These are phyloP conservation scores for Hypocryptadius cinnamomeus DNA, from an alignment of 2,113 vertebrate genomes.

Conservation along the genomic window DNA sequence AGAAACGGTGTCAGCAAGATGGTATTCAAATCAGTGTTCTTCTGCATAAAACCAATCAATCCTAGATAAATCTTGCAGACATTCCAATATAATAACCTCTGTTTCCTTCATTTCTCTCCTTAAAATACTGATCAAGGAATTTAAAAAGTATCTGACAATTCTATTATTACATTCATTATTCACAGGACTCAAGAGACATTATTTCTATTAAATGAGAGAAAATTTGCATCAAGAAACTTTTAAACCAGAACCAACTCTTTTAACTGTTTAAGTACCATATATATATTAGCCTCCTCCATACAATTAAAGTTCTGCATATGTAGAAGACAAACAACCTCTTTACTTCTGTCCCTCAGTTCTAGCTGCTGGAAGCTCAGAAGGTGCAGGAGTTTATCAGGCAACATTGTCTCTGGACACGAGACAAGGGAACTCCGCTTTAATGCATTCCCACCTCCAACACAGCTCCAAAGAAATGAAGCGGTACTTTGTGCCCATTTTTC, in stretches of 20 bases:
- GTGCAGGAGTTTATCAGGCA: not conserved
- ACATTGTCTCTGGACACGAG: not conserved
- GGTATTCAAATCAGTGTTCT: not conserved
- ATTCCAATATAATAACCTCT: not conserved
- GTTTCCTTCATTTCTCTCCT: not conserved
- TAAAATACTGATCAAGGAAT: not conserved
- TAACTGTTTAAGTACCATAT: not conserved
- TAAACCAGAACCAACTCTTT: not conserved
- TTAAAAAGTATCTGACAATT: not conserved
- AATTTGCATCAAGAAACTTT: not conserved
- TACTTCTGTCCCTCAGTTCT: not conserved
- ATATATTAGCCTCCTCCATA: not conserved
- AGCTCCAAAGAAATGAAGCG: not conserved
- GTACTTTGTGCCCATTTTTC: not conserved
- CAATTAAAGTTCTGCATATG: not conserved
- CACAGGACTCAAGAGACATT: not conserved
- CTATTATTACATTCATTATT: not conserved
- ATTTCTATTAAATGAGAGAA: not conserved
- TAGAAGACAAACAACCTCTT: not conserved
- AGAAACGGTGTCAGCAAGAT: not conserved
- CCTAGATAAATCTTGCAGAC: not conserved
- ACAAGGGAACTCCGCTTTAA: not conserved
- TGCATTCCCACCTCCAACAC: not conserved
- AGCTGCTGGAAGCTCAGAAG: not conserved
- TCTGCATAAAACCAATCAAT: not conserved